Conservation (phyloP, 2,113 vertebrate genomes). For the Anser cygnoides region DNA sequence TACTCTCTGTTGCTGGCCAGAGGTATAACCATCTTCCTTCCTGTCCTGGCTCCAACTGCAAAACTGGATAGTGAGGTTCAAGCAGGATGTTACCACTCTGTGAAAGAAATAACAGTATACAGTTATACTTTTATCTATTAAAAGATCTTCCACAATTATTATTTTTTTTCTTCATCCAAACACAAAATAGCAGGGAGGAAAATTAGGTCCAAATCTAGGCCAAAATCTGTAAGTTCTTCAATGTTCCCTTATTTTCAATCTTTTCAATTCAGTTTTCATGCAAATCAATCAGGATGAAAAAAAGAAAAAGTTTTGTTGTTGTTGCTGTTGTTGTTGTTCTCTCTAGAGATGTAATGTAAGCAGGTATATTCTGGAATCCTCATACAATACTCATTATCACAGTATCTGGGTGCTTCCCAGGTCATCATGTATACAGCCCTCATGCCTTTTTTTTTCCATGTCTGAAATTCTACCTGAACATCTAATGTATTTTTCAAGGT, state of each 20-base stretch:
- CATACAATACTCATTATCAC: background rate
- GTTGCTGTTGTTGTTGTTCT: background rate
- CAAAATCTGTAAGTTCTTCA: background rate
- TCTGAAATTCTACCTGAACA: slow-evolving; percentile 44
- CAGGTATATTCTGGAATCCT: background rate
- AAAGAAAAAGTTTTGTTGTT: too few species aligned
- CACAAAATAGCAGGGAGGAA: background rate
- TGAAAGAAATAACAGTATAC: background rate
- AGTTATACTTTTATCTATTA: background rate
- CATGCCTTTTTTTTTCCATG: background rate
- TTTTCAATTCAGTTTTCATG: background rate
- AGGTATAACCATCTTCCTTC: background rate
- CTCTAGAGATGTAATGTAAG: background rate
- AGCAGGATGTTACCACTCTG: background rate
- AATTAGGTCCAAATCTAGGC: background rate
- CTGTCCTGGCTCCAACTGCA: background rate
- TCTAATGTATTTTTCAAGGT: slow-evolving; percentile 45
- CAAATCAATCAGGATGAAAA: background rate
- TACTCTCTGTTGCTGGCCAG: background rate
- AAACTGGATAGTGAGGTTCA: background rate
- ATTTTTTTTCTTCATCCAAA: background rate
- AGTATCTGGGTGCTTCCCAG: background rate
- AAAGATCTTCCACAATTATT: background rate
- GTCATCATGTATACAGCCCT: background rate
- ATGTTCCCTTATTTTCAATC: background rate